phyloP scores from a whole-genome alignment of 2,113 vertebrate genomes.

The Etia nguti region DNA sequence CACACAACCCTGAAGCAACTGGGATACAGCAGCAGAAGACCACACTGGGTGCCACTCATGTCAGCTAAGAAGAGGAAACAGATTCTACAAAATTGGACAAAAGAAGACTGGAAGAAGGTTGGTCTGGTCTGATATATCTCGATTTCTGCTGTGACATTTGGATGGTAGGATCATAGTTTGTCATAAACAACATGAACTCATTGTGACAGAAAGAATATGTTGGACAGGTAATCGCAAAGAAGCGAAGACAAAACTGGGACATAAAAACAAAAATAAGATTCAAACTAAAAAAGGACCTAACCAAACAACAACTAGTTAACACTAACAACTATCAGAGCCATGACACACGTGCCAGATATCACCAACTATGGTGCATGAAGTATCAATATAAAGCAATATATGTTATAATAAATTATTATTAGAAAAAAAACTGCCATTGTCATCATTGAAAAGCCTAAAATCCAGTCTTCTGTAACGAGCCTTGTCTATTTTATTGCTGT shows the following conservation, averaged over 20 bases:
- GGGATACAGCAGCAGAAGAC: neutral
- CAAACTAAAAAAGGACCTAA: neutral
- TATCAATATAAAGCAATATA: neutral
- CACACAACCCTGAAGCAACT: neutral
- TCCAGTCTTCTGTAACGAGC: neutral
- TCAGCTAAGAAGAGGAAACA: neutral
- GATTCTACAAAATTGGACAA: neutral
- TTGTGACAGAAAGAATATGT: neutral
- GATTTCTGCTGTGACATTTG: neutral
- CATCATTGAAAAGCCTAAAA: neutral
- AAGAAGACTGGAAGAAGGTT: neutral
- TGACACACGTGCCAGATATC: neutral
- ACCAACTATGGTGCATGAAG: neutral
- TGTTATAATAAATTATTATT: neutral
- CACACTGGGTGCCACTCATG: neutral
- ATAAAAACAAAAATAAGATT: neutral
- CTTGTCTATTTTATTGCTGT: neutral
- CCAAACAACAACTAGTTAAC: neutral
- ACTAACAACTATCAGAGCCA: neutral
- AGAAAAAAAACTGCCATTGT: neutral
- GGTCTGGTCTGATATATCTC: neutral
- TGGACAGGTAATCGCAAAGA: neutral
- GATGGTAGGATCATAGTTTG: neutral
- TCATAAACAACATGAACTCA: neutral
- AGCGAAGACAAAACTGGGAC: neutral